phyloP scores from a whole-genome alignment of 2,888 invertebrate species.

The Hirudinaria manillensis region DNA sequence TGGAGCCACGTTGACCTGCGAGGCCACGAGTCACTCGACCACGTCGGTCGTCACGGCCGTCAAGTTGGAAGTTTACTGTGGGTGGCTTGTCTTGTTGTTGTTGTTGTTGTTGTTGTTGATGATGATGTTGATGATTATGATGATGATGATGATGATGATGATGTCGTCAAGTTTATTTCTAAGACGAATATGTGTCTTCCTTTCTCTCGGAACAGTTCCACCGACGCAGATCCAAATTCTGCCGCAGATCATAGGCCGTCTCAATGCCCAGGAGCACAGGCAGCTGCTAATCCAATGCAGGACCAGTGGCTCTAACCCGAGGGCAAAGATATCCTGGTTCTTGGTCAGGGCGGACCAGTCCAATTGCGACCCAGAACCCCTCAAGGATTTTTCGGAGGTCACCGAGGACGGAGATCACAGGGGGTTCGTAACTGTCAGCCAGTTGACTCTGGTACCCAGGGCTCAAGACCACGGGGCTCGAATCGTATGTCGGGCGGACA shows the following conservation, averaged over 20 bases:
- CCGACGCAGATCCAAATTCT: background rate
- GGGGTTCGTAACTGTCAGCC: conserved; percentile 68
- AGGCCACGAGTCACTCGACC: conserved; percentile 85
- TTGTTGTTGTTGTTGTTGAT: background rate
- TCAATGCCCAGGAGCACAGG: conserved; percentile 64
- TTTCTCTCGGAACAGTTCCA: no score
- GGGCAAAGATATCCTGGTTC: conserved; percentile 81
- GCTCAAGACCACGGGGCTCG: conserved; percentile 77
- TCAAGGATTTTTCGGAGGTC: conserved; percentile 5
- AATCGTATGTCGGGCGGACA: conserved; percentile 86
- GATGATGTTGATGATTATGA: conserved; percentile 27
- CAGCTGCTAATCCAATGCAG: conserved; percentile 70
- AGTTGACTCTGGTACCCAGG: conserved; percentile 58
- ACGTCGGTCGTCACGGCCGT: conserved; percentile 77
- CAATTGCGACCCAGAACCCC: background rate
- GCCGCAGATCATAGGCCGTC: background rate
- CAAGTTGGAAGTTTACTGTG: conserved; percentile 82
- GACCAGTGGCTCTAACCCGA: conserved; percentile 84
- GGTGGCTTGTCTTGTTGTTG: no score
- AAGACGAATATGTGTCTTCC: no score
- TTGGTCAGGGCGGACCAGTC: conserved; percentile 59
- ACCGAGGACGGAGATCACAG: conserved; percentile 56
- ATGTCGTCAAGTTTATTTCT: no score
- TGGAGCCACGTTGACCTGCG: conserved; percentile 85
- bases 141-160: conserved; percentile 27